Evolutionary conservation across 2,888 invertebrate species (phyloP).

Genomic region (Schrankia costaestrigalis): DNA sequence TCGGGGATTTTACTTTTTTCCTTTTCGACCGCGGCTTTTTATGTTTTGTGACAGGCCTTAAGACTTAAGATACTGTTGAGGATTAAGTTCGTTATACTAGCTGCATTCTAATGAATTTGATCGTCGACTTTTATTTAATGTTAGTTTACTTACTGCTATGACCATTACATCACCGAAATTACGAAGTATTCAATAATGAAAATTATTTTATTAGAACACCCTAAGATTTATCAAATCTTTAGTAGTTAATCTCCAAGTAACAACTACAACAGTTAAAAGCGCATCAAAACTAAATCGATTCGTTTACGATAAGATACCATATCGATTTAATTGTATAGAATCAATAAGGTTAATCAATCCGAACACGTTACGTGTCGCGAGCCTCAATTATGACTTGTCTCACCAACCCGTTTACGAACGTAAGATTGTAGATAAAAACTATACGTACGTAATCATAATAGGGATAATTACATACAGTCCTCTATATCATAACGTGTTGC

Average conservation of each 20-base stretch:
- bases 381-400: slow-evolving; percentile 29
- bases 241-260: no score
- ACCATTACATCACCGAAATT: no score
- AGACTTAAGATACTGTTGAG: slow-evolving; percentile 7
- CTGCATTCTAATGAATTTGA: slow-evolving; percentile 20
- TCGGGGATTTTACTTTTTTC: slow-evolving; percentile 36
- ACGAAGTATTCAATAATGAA: no score
- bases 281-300: no score
- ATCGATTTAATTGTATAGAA: slow-evolving; percentile 28
- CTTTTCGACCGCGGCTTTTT: slow-evolving; percentile 40
- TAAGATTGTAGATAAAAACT: slow-evolving; percentile 27
- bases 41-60: slow-evolving; percentile 25
- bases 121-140: no score
- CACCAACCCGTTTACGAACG: slow-evolving; percentile 18
- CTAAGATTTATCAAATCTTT: no score
- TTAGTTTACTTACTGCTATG: no score
- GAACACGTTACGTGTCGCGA: slow-evolving; percentile 28
- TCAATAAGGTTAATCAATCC: slow-evolving; percentile 29
- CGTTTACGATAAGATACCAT: slow-evolving; percentile 18
- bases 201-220: no score
- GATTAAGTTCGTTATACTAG: slow-evolving; percentile 13
- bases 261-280: no score
- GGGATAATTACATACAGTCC: slow-evolving; percentile 26
- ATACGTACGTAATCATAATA: slow-evolving; percentile 27
- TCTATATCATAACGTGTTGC: slow-evolving; percentile 23